phyloP scores from a whole-genome alignment of 1,140 invertebrate genomes.

The Calephelis virginiensis region DNA sequence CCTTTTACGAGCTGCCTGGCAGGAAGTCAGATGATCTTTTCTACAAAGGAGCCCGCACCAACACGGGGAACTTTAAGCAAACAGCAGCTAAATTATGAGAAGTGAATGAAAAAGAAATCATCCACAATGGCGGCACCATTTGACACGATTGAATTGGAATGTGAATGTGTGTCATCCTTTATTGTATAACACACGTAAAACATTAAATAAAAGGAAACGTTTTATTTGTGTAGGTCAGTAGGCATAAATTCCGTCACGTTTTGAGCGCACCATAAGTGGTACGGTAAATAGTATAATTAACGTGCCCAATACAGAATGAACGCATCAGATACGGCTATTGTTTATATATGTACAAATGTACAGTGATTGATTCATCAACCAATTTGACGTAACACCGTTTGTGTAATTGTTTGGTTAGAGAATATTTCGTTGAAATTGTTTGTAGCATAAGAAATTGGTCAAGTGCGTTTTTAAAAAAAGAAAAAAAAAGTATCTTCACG shows the following conservation, averaged over 20 bases:
- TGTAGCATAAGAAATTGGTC: too few relatives aligned
- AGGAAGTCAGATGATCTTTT: too few relatives aligned
- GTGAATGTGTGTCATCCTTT: neutral
- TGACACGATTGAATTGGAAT: neutral
- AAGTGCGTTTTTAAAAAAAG: too few relatives aligned
- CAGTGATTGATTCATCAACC: neutral
- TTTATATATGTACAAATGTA: neutral
- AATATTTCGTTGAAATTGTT: too few relatives aligned
- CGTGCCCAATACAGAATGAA: constrained; percentile 8
- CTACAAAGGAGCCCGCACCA: too few relatives aligned
- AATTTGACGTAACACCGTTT: neutral
- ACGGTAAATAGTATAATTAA: constrained; percentile 7
- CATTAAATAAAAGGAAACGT: neutral
- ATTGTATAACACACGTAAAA: neutral
- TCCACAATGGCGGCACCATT: neutral
- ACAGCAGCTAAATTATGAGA: too few relatives aligned
- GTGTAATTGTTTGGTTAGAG: too few relatives aligned
- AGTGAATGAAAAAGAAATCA: neutral
- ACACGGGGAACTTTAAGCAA: too few relatives aligned
- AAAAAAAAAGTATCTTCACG: too few relatives aligned
- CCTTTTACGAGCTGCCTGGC: too few relatives aligned
- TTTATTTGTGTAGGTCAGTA: constrained; percentile 19
- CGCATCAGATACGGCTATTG: neutral
- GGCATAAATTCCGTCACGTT: constrained; percentile 21
- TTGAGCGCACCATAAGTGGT: constrained; percentile 4